Evolutionary conservation across 2,113 vertebrate species (phyloP).

Genomic region (Phaethornis superciliosus): DNA sequence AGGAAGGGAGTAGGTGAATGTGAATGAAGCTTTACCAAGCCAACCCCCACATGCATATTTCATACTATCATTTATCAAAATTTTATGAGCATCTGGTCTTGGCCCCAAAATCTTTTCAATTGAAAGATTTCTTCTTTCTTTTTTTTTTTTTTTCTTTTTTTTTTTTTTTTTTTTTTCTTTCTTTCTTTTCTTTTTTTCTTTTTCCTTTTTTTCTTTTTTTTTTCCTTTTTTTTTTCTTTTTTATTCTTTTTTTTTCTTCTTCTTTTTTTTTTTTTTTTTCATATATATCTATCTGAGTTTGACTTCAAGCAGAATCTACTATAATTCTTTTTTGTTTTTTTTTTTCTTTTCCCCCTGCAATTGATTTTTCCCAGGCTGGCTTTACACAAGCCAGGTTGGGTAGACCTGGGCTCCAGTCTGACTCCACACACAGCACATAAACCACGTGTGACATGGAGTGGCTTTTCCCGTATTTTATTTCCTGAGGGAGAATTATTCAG

Average conservation of each 20-base stretch:
- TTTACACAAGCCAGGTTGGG: neutral
- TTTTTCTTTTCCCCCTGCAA: rapidly evolving
- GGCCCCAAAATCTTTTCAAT: slow-evolving; percentile 45
- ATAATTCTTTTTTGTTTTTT: neutral
- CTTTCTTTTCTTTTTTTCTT: neutral
- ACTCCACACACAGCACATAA: neutral
- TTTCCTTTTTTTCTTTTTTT: neutral
- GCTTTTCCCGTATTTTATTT: slow-evolving; percentile 20
- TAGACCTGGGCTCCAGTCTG: neutral
- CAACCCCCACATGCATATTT: slow-evolving; percentile 35
- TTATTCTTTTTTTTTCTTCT: neutral
- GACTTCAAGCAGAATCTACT: neutral
- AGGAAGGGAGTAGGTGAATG: slow-evolving; percentile 33
- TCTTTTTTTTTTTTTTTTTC: neutral
- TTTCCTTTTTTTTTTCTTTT: neutral
- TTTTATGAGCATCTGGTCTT: slow-evolving; percentile 67
- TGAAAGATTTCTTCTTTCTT: neutral
- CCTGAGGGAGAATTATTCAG: slow-evolving; percentile 7
- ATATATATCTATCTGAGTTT: neutral
- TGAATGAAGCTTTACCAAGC: slow-evolving; percentile 38
- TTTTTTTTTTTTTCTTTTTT: neutral
- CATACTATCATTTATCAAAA: slow-evolving; percentile 12
- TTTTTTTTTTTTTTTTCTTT: neutral
- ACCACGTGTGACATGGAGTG: neutral
- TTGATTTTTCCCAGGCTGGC: neutral